Percentiles rank a stretch among this genome's conserved stretches.
Conservation (phyloP, 2,888 invertebrate species). For the Ceratothoa steindachneri region DNA sequence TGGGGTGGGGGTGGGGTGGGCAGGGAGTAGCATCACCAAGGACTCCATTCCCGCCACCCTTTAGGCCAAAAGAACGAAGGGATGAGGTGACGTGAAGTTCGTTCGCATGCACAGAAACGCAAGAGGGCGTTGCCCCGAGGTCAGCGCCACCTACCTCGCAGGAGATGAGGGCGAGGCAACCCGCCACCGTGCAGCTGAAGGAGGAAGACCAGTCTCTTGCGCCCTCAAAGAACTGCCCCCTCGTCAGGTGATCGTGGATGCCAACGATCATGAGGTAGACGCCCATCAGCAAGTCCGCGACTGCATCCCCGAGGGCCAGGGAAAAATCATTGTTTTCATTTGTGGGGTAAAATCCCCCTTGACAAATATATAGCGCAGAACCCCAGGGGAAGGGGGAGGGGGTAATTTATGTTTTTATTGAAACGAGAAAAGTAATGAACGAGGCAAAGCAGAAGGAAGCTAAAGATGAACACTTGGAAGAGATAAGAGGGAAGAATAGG, state of each 20-base stretch:
- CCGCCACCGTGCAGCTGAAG: conserved; percentile 50
- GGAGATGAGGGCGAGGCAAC: conserved; percentile 51
- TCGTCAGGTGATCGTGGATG: conserved; percentile 49
- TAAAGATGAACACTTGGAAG: not conserved
- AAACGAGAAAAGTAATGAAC: not conserved
- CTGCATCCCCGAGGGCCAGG: conserved; percentile 34
- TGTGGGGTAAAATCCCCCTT: not conserved
- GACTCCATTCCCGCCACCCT: too few relatives aligned
- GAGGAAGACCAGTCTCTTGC: conserved; percentile 51
- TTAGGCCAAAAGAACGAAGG: too few relatives aligned
- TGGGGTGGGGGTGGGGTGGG: too few relatives aligned
- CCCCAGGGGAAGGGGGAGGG: not conserved
- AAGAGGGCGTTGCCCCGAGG: not conserved
- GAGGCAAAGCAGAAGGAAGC: not conserved
- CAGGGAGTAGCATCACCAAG: too few relatives aligned
- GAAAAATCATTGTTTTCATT: not conserved
- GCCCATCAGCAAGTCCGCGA: conserved; percentile 51
- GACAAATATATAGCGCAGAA: not conserved
- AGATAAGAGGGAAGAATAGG: not conserved
- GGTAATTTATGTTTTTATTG: too few relatives aligned
- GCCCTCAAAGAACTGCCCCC: conserved; percentile 49
- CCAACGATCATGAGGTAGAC: conserved; percentile 50
- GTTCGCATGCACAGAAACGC: conserved; percentile 6
- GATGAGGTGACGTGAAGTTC: too few relatives aligned
- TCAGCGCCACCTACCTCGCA: conserved; percentile 50